phyloP scores from a whole-genome alignment of 92 coral and sea anemone species.

The Epizoanthus ramosus region DNA sequence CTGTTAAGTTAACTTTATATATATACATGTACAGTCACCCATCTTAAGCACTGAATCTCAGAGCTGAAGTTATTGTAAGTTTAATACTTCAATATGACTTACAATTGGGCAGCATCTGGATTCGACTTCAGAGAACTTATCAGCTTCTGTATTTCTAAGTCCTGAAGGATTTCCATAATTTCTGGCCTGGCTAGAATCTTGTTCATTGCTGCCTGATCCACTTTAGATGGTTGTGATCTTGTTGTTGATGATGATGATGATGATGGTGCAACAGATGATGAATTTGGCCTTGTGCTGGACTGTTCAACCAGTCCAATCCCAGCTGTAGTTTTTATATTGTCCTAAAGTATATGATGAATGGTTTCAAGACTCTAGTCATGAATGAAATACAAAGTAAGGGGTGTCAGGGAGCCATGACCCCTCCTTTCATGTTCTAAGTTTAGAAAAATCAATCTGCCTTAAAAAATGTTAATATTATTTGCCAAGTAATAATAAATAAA shows the following conservation, averaged over 20 bases:
- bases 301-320: slow-evolving; percentile 61
- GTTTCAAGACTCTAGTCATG: no score
- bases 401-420: no score
- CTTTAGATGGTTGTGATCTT: slow-evolving; percentile 60
- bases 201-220: slow-evolving; percentile 73
- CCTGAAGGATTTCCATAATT: slow-evolving; percentile 65
- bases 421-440: no score
- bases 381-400: no score
- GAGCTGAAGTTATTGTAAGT: no score
- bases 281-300: slow-evolving; percentile 36
- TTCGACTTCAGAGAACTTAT: slow-evolving; percentile 63
- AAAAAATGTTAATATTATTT: no score
- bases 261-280: neutral
- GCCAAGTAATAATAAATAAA: no score
- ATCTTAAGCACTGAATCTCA: neutral
- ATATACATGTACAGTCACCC: no score
- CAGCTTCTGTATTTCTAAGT: slow-evolving; percentile 74
- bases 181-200: slow-evolving; percentile 72
- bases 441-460: no score
- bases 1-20: no score
- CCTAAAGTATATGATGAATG: neutral
- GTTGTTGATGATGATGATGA: neutral
- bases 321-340: slow-evolving; percentile 21
- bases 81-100: slow-evolving; percentile 12
- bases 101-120: slow-evolving; percentile 78